These are phyloP conservation scores for Anhinga anhinga DNA, from an alignment of 2,113 vertebrate genomes.

Conservation along the genomic window DNA sequence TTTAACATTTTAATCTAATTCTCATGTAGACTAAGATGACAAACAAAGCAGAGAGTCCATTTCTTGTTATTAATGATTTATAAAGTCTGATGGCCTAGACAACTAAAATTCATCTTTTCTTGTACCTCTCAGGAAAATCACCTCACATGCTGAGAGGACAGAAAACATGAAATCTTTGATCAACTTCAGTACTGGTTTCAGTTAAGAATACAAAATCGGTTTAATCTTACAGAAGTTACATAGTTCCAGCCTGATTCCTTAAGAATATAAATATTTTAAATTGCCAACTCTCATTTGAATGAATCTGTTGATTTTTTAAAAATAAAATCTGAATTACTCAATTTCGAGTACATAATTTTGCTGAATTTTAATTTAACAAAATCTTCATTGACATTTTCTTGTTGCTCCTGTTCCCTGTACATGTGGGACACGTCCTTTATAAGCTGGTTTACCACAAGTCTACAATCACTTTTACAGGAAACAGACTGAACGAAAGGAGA, in stretches of 20 bases:
- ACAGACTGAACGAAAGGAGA: background rate
- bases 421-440: background rate
- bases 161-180: background rate
- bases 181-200: background rate
- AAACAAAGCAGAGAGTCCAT: background rate
- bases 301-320: background rate
- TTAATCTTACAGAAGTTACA: background rate
- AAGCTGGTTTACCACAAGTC: background rate
- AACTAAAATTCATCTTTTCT: background rate
- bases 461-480: background rate
- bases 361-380: background rate
- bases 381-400: background rate
- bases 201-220: background rate
- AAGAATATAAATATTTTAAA: background rate
- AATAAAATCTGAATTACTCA: background rate
- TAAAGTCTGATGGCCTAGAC: background rate
- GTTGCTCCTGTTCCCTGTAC: background rate
- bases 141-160: background rate
- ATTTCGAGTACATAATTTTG: background rate
- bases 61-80: background rate
- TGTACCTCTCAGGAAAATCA: background rate
- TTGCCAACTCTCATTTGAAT: background rate
- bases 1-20: background rate
- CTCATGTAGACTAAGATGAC: background rate
- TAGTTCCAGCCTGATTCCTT: background rate